phyloP scores from a whole-genome alignment of 1,140 invertebrate genomes.

The Apis florea region DNA sequence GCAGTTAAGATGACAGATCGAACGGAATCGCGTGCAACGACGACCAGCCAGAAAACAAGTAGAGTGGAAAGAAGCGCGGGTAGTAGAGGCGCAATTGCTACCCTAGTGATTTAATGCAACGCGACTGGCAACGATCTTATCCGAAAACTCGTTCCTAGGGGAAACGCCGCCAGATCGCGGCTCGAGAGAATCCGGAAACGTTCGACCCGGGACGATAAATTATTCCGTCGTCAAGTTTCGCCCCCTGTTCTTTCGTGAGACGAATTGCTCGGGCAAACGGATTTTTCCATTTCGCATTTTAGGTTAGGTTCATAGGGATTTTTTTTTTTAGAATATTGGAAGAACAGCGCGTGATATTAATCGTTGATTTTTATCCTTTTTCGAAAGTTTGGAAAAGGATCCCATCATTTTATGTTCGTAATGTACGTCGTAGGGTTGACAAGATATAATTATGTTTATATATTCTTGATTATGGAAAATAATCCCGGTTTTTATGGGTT shows the following conservation, averaged over 20 bases:
- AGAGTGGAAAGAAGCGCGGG: constrained; percentile 42
- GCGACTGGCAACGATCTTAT: constrained; percentile 25
- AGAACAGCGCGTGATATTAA: too few species aligned
- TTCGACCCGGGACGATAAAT: background rate
- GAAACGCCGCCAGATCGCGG: background rate
- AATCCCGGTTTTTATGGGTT: too few species aligned
- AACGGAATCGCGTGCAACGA: constrained; percentile 31
- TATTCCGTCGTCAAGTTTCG: constrained; percentile 16
- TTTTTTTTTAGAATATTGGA: too few species aligned
- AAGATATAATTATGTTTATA: too few species aligned
- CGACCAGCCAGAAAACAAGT: constrained; percentile 39
- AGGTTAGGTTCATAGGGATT: too few species aligned
- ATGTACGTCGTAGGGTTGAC: too few species aligned
- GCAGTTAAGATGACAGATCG: constrained; percentile 48
- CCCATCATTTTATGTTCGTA: too few species aligned
- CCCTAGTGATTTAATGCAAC: constrained; percentile 41
- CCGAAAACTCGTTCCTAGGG: constrained; percentile 12
- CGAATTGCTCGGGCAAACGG: too few species aligned
- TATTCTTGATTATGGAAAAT: too few species aligned
- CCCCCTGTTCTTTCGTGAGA: background rate
- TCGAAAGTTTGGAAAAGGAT: too few species aligned
- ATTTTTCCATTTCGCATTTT: too few species aligned
- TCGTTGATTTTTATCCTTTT: too few species aligned
- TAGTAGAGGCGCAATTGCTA: background rate
- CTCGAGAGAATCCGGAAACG: background rate